Evolutionary conservation across 2,888 invertebrate genomes (phyloP), one percentile per base, ranked within the genome.

Genomic region (Stenoptilia bipunctidactyla): DNA sequence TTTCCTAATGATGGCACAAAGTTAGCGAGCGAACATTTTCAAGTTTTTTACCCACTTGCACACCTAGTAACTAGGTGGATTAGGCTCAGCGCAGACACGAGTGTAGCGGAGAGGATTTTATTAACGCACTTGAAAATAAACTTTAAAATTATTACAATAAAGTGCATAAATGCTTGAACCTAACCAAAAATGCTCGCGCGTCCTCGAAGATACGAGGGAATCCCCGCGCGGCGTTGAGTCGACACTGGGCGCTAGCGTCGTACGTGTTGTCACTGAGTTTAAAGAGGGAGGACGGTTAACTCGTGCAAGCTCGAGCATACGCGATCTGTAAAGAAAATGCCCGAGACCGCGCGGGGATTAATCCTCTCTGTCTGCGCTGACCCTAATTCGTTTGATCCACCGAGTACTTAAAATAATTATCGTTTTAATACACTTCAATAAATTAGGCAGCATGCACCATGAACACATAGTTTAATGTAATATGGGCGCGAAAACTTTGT

Each of bases 281-380:
- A n/a, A n/a, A n/a, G n/a, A n/a, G n/a, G n/a, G n/a, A n/a, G n/a
- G n/a, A n/a, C n/a, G n/a, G n/a, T n/a, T n/a, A n/a, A 25, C 5
- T 14, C 27, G 27, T 27, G 36, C 30, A 36, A 36, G 15, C 36
- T 40, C 36, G 36, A 40, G 36, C 36, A 36, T 36, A 40, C 36
- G 36, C 27, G 40, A 40, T 39, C 36, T 27, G 36, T 40, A 36
- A 40, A 40, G 39, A 40, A 40, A 40, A 27, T 40, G 40, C 40
- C 36, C 40, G 36, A 40, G 30, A 36, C 40, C 36, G 30, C 40
- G 36, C 40, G 30, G 10, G 36, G 36, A 40, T n/a, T 37, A 37
- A 34, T 40, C 36, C 40, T 40, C 37, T 36, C 36, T 36, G 36
- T 40, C 36, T 40, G 35, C 39, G 25, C 25, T 33, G 33, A 33